Evolutionary conservation across 1,140 invertebrate species (phyloP), one percentile per base, ranked within the genome.

Genomic region (Capitella teleta): DNA sequence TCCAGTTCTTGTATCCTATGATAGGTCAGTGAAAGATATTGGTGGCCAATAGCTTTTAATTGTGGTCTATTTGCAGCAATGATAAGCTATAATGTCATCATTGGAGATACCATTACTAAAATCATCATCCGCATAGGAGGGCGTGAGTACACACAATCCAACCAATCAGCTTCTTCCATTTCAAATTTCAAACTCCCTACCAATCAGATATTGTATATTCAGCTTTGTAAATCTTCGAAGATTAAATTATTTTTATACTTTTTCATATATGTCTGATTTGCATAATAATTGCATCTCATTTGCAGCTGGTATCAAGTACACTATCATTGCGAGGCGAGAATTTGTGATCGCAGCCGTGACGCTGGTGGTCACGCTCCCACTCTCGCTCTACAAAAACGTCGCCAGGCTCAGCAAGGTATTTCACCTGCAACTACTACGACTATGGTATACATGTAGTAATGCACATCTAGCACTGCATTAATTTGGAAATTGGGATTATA

Each of bases 61-160:
- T n/a, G n/a, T n/a, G n/a, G n/a, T n/a, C n/a, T n/a, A n/a, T 67
- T 78, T 78, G 24, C 73, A 88, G 86, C 87, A 1, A 90, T 90
- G 85, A 83, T 89, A 26, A 87, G 85, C 40, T 90, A 91, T 66
- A 90, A 91, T 66, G 82, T 90, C 4, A 87, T 90, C 26, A 86
- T 90, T 19, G 87, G 86, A 25, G 87, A 91, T 66, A 90, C 86
- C 0, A 77, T 89, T 18, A 88, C 86, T 1, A 89, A 87, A 71
- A 83, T 90, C 2, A 70, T 89, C 28, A 74, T 82, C 5, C 76
- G 86, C 49, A 60, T 77, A 30, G 68, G 68, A 19, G 64, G 66
- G 57, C 60, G 65, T 66, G 55, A 55, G 56, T 41, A 10, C 8
- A 26, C 18, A 44, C 21, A 44, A 24, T 25, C 24, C 14, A 26